A percentile compares a stretch with the other conserved stretches of the same genome.
phyloP scores from a whole-genome alignment of 2,797 vertebrate genomes.

The Anableps anableps region DNA sequence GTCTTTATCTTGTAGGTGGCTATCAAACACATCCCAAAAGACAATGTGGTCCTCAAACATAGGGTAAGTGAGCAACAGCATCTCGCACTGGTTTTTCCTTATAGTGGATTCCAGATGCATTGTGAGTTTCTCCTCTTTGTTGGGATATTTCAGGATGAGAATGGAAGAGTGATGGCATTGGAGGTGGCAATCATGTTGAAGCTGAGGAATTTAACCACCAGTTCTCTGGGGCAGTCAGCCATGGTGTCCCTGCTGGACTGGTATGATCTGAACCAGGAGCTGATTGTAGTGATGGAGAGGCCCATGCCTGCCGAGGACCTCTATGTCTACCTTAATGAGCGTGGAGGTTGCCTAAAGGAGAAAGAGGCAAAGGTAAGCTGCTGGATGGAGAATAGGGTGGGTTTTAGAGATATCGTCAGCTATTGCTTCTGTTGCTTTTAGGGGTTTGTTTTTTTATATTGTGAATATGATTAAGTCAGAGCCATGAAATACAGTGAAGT shows the following conservation, averaged over 20 bases:
- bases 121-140: not conserved
- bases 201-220: not conserved
- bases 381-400: too few relatives aligned
- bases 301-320: conserved; percentile 25
- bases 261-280: conserved; percentile 20
- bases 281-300: conserved; percentile 34
- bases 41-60: not conserved
- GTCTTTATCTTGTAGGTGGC: not conserved
- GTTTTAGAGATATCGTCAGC: too few relatives aligned
- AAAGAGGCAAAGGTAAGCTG: conserved; percentile 13
- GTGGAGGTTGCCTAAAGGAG: not conserved
- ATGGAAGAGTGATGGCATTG: not conserved
- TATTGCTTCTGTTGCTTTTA: too few relatives aligned
- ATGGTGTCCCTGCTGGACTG: conserved; percentile 34
- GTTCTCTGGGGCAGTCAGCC: not conserved
- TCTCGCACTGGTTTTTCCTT: not conserved
- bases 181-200: conserved; percentile 5
- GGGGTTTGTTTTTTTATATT: too few relatives aligned
- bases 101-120: not conserved
- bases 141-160: conserved; percentile 1
- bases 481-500: too few relatives aligned
- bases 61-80: not conserved
- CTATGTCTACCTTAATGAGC: accelerated
- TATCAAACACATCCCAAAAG: not conserved
- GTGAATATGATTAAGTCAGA: too few relatives aligned